Evolutionary conservation across 2,113 vertebrate genomes (phyloP), one percentile per base, ranked within the genome.

Genomic region (Tupaia chinensis): DNA sequence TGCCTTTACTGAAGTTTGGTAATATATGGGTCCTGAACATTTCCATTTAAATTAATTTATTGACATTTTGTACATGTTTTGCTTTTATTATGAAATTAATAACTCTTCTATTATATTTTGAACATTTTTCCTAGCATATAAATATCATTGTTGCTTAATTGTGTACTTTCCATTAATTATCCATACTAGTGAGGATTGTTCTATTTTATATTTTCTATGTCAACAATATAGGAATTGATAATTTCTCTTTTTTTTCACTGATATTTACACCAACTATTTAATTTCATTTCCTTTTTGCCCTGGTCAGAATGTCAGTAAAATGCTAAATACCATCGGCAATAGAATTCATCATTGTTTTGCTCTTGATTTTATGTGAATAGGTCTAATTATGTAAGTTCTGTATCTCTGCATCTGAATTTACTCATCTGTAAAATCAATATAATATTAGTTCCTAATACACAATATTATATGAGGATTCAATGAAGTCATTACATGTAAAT

Each of bases 21-120:
- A 68, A 70, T 56, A 20, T 66, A 4, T 61, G 77, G 10, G 5
- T 76, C 27, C 54, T 20, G 0, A 84, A 68, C 3, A 10, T 84
- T 69, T 91, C 89, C 69, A 22, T 53, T 54, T 93, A 23, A 77
- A 16, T 20, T 87, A 10, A 82, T 60, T 82, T 76, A 12, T 78
- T 61, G 32, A 20, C 1, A 34, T 74, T 83, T 87, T 32, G 27
- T 77, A 2, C 73, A 73, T 20, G 72, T 76, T 84, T 65, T 86
- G 13, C 23, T 79, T 70, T 9, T 54, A 54, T 7, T 13, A 53
- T 14, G 9, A 1, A 69, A 27, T 58, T 58, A 13, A 23, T 72
- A 10, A 32, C 25, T 96, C 83, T 93, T 87, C 16, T 19, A 53
- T 60, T 23, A 56, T 61, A 73, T 87, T 87, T 95, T 63, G 19